Percentiles rank a stretch among this genome's conserved stretches.
Conservation (phyloP, 2,797 vertebrate species). For the Hippopotamyrus pictus region DNA sequence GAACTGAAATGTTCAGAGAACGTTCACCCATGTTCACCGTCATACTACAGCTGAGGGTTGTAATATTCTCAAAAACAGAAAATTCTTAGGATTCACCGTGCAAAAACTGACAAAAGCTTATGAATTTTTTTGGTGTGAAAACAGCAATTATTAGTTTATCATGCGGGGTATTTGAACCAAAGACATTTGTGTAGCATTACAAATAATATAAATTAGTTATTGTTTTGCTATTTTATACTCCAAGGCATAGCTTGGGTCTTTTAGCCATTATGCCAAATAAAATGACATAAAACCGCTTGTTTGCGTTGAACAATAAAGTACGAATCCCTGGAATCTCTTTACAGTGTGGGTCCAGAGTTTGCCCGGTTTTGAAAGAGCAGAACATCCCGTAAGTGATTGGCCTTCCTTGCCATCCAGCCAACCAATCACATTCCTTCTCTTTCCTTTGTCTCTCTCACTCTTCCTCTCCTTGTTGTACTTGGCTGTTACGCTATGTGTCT, state of each 20-base stretch:
- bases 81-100: neutral
- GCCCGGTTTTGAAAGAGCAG: conserved; percentile 76
- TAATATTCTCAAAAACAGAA: neutral
- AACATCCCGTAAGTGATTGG: conserved; percentile 65
- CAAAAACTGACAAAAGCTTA: neutral
- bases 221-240: neutral
- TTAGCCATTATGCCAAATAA: conserved; percentile 1
- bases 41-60: neutral
- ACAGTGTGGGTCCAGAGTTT: conserved; percentile 76
- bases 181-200: neutral
- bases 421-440: conserved; percentile 25
- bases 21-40: neutral
- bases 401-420: neutral
- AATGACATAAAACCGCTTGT: conserved; percentile 4
- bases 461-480: conserved; percentile 2
- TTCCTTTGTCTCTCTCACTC: conserved; percentile 11
- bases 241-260: neutral
- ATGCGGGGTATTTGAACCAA: neutral
- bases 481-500: neutral
- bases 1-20: neutral
- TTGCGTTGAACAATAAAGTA: conserved; percentile 27
- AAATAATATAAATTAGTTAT: neutral
- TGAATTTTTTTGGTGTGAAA: neutral
- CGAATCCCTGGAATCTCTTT: conserved; percentile 59
- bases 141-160: neutral